These are phyloP conservation scores for Addax nasomaculatus DNA, from an alignment of 2,113 vertebrate genomes.

Conservation along the genomic window DNA sequence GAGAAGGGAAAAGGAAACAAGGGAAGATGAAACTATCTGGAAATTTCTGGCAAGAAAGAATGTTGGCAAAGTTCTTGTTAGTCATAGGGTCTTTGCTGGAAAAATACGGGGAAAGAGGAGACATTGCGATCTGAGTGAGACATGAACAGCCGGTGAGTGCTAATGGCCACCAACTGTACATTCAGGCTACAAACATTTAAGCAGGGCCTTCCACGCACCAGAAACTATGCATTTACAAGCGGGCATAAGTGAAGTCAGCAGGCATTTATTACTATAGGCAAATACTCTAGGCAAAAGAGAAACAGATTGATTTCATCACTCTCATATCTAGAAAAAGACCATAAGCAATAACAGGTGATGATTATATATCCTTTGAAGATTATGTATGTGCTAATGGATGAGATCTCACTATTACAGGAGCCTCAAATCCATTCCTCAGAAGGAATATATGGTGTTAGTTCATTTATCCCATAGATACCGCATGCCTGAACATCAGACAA, in stretches of 20 bases:
- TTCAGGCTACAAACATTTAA: background rate
- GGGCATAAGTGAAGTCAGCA: background rate
- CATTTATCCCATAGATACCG: background rate
- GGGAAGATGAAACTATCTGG: background rate
- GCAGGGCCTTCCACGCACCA: background rate
- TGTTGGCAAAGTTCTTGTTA: background rate
- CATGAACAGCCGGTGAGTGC: background rate
- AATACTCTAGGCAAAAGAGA: conserved; percentile 16
- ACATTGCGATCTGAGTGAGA: background rate
- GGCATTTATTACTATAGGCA: background rate
- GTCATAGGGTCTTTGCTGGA: background rate
- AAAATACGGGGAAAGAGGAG: background rate
- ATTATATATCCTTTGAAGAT: conserved; percentile 52
- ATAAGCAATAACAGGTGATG: conserved; percentile 43
- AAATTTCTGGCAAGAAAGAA: background rate
- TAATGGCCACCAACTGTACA: background rate
- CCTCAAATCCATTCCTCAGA: background rate
- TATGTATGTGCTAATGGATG: conserved; percentile 15
- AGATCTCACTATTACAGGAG: background rate
- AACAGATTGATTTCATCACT: background rate
- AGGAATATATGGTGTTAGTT: background rate
- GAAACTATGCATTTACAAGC: background rate
- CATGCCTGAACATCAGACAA: background rate
- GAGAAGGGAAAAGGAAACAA: background rate
- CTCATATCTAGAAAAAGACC: conserved; percentile 45